Conservation (phyloP, 2,797 vertebrate genomes). For the Bradypus variegatus region DNA sequence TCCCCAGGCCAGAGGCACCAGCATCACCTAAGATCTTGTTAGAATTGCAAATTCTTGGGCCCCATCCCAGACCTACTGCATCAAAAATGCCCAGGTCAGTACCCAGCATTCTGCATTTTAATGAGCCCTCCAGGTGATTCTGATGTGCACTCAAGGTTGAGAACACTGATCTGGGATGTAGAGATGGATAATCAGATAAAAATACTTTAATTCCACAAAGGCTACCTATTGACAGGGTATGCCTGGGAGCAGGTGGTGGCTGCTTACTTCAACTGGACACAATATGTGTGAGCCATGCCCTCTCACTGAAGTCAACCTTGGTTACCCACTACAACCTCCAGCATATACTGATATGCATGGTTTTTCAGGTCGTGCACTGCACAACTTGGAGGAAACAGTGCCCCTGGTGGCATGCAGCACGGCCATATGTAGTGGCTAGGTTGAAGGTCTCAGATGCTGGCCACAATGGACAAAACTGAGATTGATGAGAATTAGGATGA, state of each 20-base stretch:
- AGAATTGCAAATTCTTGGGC: neutral
- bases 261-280: neutral
- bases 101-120: neutral
- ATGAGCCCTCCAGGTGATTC: neutral
- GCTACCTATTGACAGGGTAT: neutral
- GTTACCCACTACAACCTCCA: neutral
- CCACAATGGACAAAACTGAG: neutral
- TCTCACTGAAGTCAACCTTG: neutral
- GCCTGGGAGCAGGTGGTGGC: neutral
- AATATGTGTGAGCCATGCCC: neutral
- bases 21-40: neutral
- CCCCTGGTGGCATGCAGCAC: neutral
- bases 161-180: neutral
- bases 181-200: neutral
- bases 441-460: neutral
- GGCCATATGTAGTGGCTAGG: neutral
- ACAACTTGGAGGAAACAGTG: neutral
- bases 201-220: neutral
- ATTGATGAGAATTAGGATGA: neutral
- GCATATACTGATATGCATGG: fast-evolving
- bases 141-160: neutral
- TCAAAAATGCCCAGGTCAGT: neutral
- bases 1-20: neutral
- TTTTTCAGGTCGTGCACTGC: neutral
- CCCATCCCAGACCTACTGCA: neutral